phyloP scores from a whole-genome alignment of 1,140 invertebrate genomes.

The Eueides isabella region DNA sequence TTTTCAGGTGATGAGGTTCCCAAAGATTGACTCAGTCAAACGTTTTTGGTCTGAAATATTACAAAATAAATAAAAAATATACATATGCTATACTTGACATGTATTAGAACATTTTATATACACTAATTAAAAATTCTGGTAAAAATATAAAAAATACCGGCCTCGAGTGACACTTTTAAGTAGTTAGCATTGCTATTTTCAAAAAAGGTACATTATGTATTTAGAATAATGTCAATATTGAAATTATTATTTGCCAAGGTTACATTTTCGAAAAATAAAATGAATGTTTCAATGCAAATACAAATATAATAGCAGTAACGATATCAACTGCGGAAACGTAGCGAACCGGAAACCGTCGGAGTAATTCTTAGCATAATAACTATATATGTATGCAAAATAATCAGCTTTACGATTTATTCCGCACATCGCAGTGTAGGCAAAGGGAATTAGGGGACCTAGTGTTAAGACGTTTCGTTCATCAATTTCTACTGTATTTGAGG shows the following conservation, averaged over 20 bases:
- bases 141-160: neutral
- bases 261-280: conserved; percentile 21
- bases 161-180: neutral
- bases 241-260: conserved; percentile 21
- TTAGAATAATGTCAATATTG: conserved; percentile 4
- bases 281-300: conserved; percentile 23
- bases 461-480: too few relatives aligned
- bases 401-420: too few relatives aligned
- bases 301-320: conserved; percentile 17
- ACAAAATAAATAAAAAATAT: too few relatives aligned
- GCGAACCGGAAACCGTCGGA: conserved; percentile 27
- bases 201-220: neutral
- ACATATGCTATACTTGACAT: neutral
- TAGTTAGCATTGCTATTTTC: neutral
- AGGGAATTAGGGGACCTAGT: too few relatives aligned
- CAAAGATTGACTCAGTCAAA: too few relatives aligned
- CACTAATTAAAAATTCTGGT: neutral
- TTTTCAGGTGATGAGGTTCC: too few relatives aligned
- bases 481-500: too few relatives aligned
- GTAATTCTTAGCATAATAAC: conserved; percentile 7
- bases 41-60: too few relatives aligned
- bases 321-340: conserved; percentile 27
- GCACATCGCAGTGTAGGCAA: too few relatives aligned
- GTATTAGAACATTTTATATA: neutral
- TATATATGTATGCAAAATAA: too few relatives aligned